A percentile compares a stretch with the other conserved stretches of the same genome.
These are phyloP conservation scores for Kuschelorhynchus macadamiae DNA, from an alignment of 2,888 invertebrate genomes.

Conservation along the genomic window DNA sequence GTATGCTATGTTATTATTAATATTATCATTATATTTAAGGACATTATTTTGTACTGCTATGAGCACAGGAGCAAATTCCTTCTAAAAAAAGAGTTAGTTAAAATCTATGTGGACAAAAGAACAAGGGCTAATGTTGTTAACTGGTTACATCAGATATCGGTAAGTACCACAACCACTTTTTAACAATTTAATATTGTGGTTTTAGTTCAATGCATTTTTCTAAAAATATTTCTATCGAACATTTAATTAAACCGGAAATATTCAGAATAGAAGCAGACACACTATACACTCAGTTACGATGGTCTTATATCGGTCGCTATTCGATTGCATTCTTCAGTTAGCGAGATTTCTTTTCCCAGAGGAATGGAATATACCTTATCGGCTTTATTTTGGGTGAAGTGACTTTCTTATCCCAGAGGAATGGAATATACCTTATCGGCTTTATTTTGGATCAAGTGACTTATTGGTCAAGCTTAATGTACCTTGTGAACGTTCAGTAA, in stretches of 20 bases:
- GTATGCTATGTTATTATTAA: no score
- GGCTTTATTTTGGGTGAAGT: no score
- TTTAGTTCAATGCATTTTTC: not conserved
- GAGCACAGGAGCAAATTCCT: not conserved
- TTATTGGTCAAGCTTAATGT: no score
- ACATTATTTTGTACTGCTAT: conserved; percentile 15
- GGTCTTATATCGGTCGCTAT: no score
- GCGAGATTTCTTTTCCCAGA: not conserved
- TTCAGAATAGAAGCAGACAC: no score
- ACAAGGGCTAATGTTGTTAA: conserved; percentile 17
- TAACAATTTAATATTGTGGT: not conserved
- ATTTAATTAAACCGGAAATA: not conserved
- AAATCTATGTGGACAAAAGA: conserved; percentile 17
- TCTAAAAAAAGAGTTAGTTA: conserved; percentile 5
- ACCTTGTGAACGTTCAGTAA: no score
- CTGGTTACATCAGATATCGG: conserved; percentile 27
- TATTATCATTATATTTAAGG: conserved; percentile 28
- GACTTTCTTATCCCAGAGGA: no score
- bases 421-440: no score
- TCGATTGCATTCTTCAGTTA: not conserved
- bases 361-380: no score
- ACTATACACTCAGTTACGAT: no score
- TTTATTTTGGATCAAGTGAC: no score
- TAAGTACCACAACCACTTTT: conserved; percentile 9
- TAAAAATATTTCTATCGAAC: not conserved